Conservation (phyloP, 2,113 vertebrate species). For the Pelmatolapia mariae region DNA sequence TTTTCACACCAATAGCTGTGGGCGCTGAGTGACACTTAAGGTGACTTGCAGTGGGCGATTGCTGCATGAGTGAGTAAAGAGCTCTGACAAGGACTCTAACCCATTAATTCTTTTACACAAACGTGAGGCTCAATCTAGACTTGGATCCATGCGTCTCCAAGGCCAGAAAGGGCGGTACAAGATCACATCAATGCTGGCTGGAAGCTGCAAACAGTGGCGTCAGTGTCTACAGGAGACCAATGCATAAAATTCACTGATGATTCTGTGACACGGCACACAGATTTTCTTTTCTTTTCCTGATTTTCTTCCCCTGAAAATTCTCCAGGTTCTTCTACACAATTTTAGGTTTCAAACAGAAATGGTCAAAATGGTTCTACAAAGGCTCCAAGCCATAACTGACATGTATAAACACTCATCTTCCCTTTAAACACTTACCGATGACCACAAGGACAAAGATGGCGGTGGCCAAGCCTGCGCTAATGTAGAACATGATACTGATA, state of each 20-base stretch:
- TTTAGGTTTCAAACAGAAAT: background rate
- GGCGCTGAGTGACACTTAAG: background rate
- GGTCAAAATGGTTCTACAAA: background rate
- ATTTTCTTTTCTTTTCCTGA: background rate
- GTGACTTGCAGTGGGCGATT: background rate
- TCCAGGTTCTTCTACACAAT: background rate
- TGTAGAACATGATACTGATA: conserved; percentile 93
- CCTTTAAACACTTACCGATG: conserved; percentile 75
- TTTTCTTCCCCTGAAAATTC: background rate
- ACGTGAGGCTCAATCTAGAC: background rate
- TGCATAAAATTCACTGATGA: background rate
- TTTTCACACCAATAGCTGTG: background rate
- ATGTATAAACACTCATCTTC: background rate
- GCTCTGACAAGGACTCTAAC: background rate
- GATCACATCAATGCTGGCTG: background rate
- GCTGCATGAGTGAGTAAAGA: background rate
- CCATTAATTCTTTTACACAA: background rate
- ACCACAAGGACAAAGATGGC: conserved; percentile 85
- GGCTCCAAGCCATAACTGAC: background rate
- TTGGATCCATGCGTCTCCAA: background rate
- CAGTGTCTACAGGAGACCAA: background rate
- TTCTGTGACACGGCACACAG: background rate
- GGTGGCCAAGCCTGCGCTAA: conserved; percentile 83
- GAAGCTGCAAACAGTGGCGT: background rate
- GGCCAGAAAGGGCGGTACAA: background rate